Conservation (phyloP, 2,888 invertebrate genomes). For the Cephus pygmeus region DNA sequence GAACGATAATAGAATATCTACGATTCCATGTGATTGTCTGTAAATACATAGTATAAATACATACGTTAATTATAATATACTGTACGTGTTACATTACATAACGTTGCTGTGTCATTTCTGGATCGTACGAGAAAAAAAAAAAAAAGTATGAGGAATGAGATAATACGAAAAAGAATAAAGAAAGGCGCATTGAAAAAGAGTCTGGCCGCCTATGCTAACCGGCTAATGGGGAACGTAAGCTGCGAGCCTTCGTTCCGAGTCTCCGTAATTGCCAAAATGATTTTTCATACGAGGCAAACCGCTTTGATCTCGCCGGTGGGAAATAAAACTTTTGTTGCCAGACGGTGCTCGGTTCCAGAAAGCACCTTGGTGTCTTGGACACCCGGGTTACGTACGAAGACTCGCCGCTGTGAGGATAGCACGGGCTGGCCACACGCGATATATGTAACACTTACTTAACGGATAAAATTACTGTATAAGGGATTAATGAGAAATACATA, state of each 20-base stretch:
- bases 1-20: conserved; percentile 62
- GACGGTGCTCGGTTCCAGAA: background rate
- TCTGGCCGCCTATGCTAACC: conserved; percentile 65
- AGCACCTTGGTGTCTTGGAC: background rate
- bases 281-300: background rate
- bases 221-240: conserved; percentile 27
- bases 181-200: conserved; percentile 35
- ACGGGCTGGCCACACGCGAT: conserved; percentile 64
- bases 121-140: conserved; percentile 26
- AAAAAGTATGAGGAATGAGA: conserved; percentile 1
- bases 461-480: conserved; percentile 54
- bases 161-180: background rate
- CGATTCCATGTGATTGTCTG: conserved; percentile 65
- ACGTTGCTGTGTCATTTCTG: conserved; percentile 61
- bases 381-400: background rate
- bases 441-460: conserved; percentile 61
- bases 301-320: background rate
- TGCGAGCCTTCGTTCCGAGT: background rate
- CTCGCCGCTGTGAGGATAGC: conserved; percentile 50
- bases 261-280: background rate
- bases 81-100: conserved; percentile 64
- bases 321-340: background rate
- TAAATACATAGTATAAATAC: conserved; percentile 63
- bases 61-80: conserved; percentile 64
- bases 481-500: conserved; percentile 44